Evolutionary conservation across 2,888 invertebrate genomes (phyloP), one percentile per base, ranked within the genome.

Genomic region (Alitta virens): DNA sequence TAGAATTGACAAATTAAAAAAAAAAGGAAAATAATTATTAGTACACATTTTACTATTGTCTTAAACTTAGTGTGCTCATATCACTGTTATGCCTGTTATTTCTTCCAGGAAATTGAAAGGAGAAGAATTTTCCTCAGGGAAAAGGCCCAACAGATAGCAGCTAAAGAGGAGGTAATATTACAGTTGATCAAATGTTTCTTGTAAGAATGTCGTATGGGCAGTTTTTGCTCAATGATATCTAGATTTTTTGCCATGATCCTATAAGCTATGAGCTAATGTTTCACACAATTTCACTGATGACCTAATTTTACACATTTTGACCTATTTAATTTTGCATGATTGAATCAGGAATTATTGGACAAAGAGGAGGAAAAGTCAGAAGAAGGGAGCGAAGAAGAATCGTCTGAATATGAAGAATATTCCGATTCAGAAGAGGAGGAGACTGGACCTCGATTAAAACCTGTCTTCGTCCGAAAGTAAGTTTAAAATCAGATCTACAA

Each of bases 371-470:
- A 81, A 60, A 76, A 78, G 52, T 73, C 73, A n/a, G 79, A 76
- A 53, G 69, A 62, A 14, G 78, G 74, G 14, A 76, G 75, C 62
- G 81, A 80, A 57, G 89, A 89, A 50, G 88, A 89, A 74, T 91
- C 92, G 52, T 91, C 92, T 51, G 89, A 89, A 71, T 86, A 86
- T 59, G 80, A 86, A 24, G 86, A 85, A 69, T 80, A 81, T 66
- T 75, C 79, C 1, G 83, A 83, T 62, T 82, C 82, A 14, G 83
- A 84, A 63, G 95, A 95, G 76, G 84, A 81, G 24, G 80, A 78
- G 61, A 90, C 91, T 63, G 92, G 92, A 5, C 94, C 95, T 0
- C 85, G 96, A 61, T 86, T 97, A 9, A 97, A 96, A 77, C 97
- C 96, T 0, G 91, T 97, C 0, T 97, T 96, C 84, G 94, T 97